phyloP scores from a whole-genome alignment of 2,113 vertebrate species.

The Mesocricetus auratus region DNA sequence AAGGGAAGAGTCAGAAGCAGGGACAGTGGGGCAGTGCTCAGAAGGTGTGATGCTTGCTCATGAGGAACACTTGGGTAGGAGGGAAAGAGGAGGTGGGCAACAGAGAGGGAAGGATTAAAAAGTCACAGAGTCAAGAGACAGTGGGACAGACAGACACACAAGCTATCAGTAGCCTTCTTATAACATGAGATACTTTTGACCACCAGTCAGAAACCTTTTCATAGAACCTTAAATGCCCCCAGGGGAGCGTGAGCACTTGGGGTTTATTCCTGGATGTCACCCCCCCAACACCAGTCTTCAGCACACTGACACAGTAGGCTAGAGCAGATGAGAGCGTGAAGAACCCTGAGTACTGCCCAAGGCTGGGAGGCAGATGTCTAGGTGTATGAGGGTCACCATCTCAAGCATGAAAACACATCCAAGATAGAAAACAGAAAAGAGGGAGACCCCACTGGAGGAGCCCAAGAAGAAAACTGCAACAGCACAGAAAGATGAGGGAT shows the following conservation, averaged over 20 bases:
- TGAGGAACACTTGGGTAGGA: not conserved
- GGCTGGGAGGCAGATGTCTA: not conserved
- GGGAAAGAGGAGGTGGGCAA: not conserved
- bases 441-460: not conserved
- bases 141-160: not conserved
- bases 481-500: not conserved
- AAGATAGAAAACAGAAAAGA: not conserved
- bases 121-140: not conserved
- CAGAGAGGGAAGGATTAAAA: not conserved
- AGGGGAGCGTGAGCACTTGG: no score
- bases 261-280: no score
- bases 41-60: not conserved
- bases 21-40: not conserved
- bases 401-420: not conserved
- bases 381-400: not conserved
- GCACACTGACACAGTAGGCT: rapidly evolving
- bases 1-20: not conserved
- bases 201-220: not conserved
- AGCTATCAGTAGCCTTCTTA: not conserved
- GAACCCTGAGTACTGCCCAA: not conserved
- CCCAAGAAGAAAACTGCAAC: not conserved
- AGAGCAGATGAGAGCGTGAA: not conserved
- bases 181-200: not conserved
- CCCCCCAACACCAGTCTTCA: not conserved
- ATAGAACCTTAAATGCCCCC: no score